Base-by-base conservation (phyloP, 2,113 vertebrate genomes). In the Polypterus senegalus region DNA sequence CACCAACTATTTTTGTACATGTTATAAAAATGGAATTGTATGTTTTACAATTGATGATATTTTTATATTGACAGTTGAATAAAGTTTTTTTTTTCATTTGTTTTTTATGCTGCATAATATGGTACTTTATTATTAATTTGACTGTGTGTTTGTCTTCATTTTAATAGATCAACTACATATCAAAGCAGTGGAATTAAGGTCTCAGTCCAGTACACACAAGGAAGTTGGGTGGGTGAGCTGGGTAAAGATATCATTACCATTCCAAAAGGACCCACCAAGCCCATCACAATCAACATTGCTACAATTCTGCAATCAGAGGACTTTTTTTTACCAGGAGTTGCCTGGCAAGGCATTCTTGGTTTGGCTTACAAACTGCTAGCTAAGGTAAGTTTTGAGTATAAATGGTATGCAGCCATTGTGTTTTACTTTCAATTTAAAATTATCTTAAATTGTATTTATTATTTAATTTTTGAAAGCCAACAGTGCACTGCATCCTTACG, bases 291-390 rank as follows among this genome's bases (percentile, higher is more conserved):
- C 69, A 97, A 96, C 74, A 79, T 99, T 8, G 95, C 92, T 46
- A 84, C 89, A 7, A 99, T 99, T 75, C 75, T 89, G 9, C 77
- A 85, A 46, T 97, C 96, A 0, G 89, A 98, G 1, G 87, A 88
- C 64, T 99, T 98, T 81, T 99, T 97, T 70, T 75, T 98, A 59
- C 88, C 91, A 3, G 87, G 87, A 1, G 77, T 96, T 62, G 88
- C 93, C 46, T 99, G 96, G 96, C 92, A 97, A 0, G 96, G 96
- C 57, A 99, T 99, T 58, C 83, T 98, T 44, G 96, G 96, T 9
- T 80, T 99, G 55, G 96, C 95, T 4, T 99, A 97, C 0, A 79
- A 83, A 46, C 55, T 77, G 10, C 77, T 99, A 75, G 89, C 94
- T 71, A 91, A 91, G 86, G 94, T 99, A 81, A 86, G 79, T 9